A percentile compares a stretch with the other conserved stretches of the same genome.
These are phyloP conservation scores for Hippopotamyrus pictus DNA, from an alignment of 2,797 vertebrate species.

Conservation along the genomic window DNA sequence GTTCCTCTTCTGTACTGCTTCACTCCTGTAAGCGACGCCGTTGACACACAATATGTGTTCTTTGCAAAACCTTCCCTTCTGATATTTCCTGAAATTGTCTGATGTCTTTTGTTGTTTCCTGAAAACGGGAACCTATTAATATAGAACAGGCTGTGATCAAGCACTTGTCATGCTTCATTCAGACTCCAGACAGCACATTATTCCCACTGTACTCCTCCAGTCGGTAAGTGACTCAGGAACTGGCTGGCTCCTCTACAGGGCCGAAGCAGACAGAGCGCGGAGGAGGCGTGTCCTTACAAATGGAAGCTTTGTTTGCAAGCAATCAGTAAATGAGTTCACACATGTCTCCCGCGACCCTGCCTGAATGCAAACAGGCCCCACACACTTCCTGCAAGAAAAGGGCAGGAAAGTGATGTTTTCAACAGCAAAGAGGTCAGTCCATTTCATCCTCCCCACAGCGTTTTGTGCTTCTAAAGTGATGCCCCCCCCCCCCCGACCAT, in stretches of 20 bases:
- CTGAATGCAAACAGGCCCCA: neutral
- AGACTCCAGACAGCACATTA: neutral
- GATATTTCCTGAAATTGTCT: neutral
- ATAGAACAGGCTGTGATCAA: neutral
- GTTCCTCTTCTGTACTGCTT: neutral
- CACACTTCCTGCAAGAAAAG: neutral
- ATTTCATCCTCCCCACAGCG: neutral
- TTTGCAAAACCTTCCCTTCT: neutral
- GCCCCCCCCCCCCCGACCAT: neutral
- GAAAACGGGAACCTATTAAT: neutral
- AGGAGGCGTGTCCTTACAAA: neutral
- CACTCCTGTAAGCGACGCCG: neutral
- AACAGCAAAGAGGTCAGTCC: neutral
- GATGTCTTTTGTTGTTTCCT: conserved; percentile 3
- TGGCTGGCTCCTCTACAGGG: neutral
- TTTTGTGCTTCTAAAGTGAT: neutral
- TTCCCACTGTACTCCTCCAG: neutral
- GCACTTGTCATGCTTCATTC: neutral
- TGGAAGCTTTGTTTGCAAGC: neutral
- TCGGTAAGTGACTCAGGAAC: neutral
- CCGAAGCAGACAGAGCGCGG: neutral
- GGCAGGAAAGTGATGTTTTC: neutral
- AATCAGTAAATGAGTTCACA: neutral
- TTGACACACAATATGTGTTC: neutral
- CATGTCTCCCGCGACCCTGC: neutral